Percentiles rank a stretch among this genome's conserved stretches.
Conservation (phyloP, 2,797 vertebrate genomes). For the Cygnus olor region DNA sequence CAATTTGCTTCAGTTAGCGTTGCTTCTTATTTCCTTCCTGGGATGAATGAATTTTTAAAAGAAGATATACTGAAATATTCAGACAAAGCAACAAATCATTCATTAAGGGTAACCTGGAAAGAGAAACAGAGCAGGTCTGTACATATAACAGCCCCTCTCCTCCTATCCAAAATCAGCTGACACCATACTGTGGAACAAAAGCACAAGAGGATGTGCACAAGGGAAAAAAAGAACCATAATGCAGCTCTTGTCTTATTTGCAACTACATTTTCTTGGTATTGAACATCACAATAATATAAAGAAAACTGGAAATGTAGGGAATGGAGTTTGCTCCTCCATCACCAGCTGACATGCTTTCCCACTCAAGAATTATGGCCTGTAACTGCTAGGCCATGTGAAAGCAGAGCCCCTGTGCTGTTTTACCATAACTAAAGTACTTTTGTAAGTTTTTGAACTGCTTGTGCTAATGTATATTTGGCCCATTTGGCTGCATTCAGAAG, state of each 20-base stretch:
- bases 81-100: slow-evolving; percentile 34
- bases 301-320: not conserved
- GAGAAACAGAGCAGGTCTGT: not conserved
- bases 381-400: not conserved
- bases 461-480: not conserved
- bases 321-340: not conserved
- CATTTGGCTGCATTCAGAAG: not conserved
- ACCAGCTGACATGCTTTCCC: not conserved
- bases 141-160: not conserved
- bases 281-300: not conserved
- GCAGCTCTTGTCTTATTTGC: not conserved
- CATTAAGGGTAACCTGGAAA: not conserved
- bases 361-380: not conserved
- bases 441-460: not conserved
- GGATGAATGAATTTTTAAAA: slow-evolving; percentile 34
- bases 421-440: not conserved
- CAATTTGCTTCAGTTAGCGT: not conserved
- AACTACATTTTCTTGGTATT: not conserved
- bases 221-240: not conserved
- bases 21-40: not conserved
- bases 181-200: not conserved
- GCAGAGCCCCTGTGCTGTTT: not conserved
- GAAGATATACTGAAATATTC: slow-evolving; percentile 40
- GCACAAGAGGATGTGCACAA: not conserved
- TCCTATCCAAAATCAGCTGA: not conserved